Conservation (phyloP, 1,140 invertebrate species). For the Akabosia matsudoensis region DNA sequence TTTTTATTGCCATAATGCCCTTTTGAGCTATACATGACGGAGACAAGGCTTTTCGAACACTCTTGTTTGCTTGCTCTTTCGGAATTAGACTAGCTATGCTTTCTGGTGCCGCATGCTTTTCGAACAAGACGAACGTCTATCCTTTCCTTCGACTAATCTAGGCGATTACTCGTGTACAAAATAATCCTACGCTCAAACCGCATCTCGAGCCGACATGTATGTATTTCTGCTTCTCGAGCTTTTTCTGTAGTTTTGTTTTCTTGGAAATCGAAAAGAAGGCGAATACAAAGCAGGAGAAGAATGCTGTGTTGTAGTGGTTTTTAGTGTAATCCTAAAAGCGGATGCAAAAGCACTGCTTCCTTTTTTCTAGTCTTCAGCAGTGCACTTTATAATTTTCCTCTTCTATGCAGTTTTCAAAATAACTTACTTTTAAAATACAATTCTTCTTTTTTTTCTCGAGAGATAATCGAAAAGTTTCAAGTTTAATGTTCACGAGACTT, state of each 20-base stretch:
- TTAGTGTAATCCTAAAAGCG: not conserved
- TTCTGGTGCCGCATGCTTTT: too few species aligned
- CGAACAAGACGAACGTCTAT: not conserved
- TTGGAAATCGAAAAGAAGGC: not conserved
- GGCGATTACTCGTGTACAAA: constrained; percentile 5
- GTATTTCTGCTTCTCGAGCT: constrained; percentile 8
- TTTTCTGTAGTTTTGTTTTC: not conserved
- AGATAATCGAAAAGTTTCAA: too few species aligned
- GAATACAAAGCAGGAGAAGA: not conserved
- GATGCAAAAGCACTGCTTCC: not conserved
- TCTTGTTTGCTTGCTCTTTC: too few species aligned
- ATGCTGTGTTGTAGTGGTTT: not conserved
- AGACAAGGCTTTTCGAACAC: too few species aligned
- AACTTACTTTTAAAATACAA: too few species aligned
- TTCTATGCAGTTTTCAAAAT: too few species aligned
- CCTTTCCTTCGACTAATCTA: not conserved
- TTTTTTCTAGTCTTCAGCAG: not conserved
- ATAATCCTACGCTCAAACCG: not conserved
- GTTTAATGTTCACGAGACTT: too few species aligned
- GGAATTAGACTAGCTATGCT: too few species aligned
- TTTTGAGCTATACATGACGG: not conserved
- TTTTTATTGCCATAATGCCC: not conserved
- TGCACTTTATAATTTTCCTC: not conserved
- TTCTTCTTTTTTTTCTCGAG: too few species aligned
- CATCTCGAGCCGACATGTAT: not conserved